These are phyloP conservation scores for Tetraodon nigroviridis DNA, from an alignment of 2,113 vertebrate species.

Conservation along the genomic window DNA sequence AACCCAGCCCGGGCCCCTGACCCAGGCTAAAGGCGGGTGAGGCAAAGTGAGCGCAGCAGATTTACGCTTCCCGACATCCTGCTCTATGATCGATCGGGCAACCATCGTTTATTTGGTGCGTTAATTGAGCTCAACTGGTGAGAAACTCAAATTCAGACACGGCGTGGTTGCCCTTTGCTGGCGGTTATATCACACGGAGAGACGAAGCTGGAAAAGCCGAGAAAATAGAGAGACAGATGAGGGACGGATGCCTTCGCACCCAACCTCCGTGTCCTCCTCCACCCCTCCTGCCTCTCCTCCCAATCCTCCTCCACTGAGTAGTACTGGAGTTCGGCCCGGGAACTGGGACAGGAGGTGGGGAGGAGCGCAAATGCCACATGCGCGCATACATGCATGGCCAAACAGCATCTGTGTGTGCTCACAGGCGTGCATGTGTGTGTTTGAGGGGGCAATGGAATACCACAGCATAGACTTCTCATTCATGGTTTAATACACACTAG, in stretches of 20 bases:
- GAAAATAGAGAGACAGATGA: conserved; percentile 50
- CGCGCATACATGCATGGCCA: conserved; percentile 18
- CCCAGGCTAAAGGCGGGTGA: too few species aligned
- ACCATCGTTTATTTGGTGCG: too few species aligned
- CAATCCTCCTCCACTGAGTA: conserved; percentile 29
- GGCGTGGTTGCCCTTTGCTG: too few species aligned
- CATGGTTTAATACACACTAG: neutral
- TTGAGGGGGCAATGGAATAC: too few species aligned
- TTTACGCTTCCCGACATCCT: too few species aligned
- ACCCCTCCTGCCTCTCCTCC: conserved; percentile 13
- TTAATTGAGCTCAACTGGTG: too few species aligned
- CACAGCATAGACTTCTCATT: neutral
- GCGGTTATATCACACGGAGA: conserved; percentile 53
- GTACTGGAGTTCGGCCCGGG: conserved; percentile 49
- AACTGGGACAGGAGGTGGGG: conserved; percentile 51
- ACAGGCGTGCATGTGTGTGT: too few species aligned
- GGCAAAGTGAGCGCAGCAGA: too few species aligned
- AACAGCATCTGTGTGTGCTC: conserved; percentile 26
- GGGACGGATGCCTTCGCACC: conserved; percentile 33
- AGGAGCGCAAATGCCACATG: conserved; percentile 41
- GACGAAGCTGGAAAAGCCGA: conserved; percentile 35
- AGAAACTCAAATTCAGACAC: too few species aligned
- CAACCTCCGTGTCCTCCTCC: conserved; percentile 5
- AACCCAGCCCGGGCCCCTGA: too few species aligned
- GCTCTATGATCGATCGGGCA: too few species aligned